These are phyloP conservation scores for Drosophila neotestacea DNA, from an alignment of 2,888 invertebrate genomes.

Conservation along the genomic window DNA sequence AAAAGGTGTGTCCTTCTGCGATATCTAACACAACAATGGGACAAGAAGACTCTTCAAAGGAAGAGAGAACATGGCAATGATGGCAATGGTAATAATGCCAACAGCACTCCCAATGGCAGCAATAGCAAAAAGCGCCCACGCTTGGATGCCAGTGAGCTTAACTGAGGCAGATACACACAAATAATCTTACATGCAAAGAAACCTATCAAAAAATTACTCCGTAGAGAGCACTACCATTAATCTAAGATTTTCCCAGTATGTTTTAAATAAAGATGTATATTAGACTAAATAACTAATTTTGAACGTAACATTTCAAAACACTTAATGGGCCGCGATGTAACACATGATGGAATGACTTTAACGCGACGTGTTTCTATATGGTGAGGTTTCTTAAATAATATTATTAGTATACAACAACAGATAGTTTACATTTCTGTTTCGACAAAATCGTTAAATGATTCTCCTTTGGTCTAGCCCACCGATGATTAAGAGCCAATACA, in stretches of 20 bases:
- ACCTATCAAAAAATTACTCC: conserved; percentile 1
- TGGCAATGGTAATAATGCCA: conserved; percentile 23
- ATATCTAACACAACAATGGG: conserved; percentile 98
- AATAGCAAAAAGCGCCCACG: conserved; percentile 84
- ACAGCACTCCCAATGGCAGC: conserved; percentile 51
- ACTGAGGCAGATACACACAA: conserved; percentile 50
- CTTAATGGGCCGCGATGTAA: neutral
- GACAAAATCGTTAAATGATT: too few species aligned
- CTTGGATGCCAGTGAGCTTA: conserved; percentile 80
- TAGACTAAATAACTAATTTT: conserved; percentile 18
- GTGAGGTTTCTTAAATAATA: too few species aligned
- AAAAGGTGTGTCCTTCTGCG: conserved; percentile 96
- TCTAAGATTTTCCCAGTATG: conserved; percentile 37
- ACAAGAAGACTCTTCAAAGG: conserved; percentile 90
- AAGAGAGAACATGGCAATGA: conserved; percentile 81
- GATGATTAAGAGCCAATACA: too few species aligned
- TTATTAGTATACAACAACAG: too few species aligned
- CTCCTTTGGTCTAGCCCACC: too few species aligned
- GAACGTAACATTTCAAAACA: too few species aligned
- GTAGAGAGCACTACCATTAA: conserved; percentile 21
- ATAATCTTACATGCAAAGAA: conserved; percentile 8
- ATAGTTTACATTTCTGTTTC: too few species aligned
- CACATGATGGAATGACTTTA: too few species aligned
- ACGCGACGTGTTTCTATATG: too few species aligned
- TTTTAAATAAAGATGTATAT: conserved; percentile 49